Evolutionary conservation across 2,797 vertebrate genomes (phyloP), one percentile per base, ranked within the genome.

Genomic region (Helarctos malayanus): DNA sequence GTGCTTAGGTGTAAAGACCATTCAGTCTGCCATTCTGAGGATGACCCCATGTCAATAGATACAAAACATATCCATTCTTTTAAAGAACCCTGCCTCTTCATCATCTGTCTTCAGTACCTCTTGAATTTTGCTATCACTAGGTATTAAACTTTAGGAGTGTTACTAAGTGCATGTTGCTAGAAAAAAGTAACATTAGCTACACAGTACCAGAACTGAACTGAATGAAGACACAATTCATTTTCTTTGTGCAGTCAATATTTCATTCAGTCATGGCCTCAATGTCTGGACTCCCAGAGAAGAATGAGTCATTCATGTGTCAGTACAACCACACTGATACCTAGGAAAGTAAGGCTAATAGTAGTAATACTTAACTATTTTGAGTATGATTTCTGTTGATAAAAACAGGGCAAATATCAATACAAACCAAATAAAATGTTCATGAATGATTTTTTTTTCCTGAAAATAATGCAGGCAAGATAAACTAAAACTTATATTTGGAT

Each of bases 171-270:
- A 95, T 84, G 96, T 85, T 95, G 96, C 97, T 98, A 98, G 97
- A 98, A 98, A 98, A 98, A 98, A 98, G 97, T 93, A 97, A 97
- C 96, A 98, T 98, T 98, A 98, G 97, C 98, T 98, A 98, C 98
- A 98, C 94, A 98, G 98, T 98, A 98, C 97, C 97, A 98, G 98
- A 98, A 98, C 97, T 97, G 98, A 98, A 98, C 97, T 98, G 98
- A 98, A 97, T 98, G 98, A 98, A 98, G 98, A 98, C 98, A 97
- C 97, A 98, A 97, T 95, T 98, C 97, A 98, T 98, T 99, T 98
- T 98, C 98, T 98, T 97, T 95, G 94, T 98, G 97, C 95, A 97
- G 98, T 98, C 98, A 97, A 98, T 98, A 98, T 98, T 98, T 99
- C 98, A 98, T 97, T 98, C 97, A 97, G 97, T 97, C 91, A 82